Evolutionary conservation across 2,113 vertebrate genomes (phyloP).

Genomic region (Oryzias melastigma): DNA sequence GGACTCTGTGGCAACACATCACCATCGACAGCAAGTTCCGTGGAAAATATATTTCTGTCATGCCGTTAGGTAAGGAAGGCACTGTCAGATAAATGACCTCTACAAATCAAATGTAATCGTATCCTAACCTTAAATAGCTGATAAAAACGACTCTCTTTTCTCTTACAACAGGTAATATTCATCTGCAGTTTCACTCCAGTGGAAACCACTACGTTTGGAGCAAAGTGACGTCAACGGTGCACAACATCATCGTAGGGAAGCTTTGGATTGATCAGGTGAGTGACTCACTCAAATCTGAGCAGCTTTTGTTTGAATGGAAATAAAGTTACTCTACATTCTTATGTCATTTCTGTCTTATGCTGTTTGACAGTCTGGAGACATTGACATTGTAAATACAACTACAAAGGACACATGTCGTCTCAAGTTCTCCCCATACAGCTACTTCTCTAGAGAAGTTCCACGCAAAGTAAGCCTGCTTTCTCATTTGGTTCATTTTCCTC

Average conservation of each 20-base stretch:
- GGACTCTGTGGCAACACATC: constrained; percentile 95
- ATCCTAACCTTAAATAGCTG: not conserved
- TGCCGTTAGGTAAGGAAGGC: constrained; percentile 86
- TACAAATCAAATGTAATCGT: not conserved
- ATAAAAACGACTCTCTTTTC: not conserved
- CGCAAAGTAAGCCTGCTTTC: constrained; percentile 82
- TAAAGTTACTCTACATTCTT: not conserved
- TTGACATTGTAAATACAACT: constrained; percentile 89
- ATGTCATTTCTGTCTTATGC: constrained; percentile 28
- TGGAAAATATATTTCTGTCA: constrained; percentile 95
- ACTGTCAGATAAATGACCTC: not conserved
- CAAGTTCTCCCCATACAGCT: constrained; percentile 96
- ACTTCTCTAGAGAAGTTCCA: constrained; percentile 92
- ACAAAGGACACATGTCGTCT: constrained; percentile 93
- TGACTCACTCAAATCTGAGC: not conserved
- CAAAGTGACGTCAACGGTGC: constrained; percentile 95
- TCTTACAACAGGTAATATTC: constrained; percentile 83
- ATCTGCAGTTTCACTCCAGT: constrained; percentile 88
- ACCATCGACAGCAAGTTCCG: constrained; percentile 97
- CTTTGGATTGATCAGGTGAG: constrained; percentile 96
- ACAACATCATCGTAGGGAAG: constrained; percentile 97
- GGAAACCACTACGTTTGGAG: constrained; percentile 95
- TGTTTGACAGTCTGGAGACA: constrained; percentile 87
- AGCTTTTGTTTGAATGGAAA: no score
- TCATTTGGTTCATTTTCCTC: not conserved